These are phyloP conservation scores for Aricia agestis DNA, from an alignment of 1,140 invertebrate species.

Conservation along the genomic window DNA sequence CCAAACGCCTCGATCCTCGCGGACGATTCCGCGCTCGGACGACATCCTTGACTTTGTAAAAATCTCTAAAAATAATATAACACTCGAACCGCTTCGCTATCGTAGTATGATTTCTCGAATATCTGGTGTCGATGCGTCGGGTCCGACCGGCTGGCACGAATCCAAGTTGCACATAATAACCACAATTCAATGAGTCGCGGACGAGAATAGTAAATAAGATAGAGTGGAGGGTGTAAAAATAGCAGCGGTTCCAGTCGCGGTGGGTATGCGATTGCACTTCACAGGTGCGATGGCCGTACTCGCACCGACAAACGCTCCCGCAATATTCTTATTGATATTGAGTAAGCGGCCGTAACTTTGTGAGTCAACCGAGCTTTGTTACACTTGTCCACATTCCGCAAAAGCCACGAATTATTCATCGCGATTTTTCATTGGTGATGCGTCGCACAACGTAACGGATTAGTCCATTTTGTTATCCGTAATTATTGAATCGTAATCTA, in stretches of 20 bases:
- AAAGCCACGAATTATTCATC: neutral
- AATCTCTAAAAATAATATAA: constrained; percentile 30
- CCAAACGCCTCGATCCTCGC: too few species aligned
- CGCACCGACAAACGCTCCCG: constrained; percentile 29
- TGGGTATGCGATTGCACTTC: constrained; percentile 59
- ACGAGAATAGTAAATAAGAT: constrained; percentile 76
- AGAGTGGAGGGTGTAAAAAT: constrained; percentile 72
- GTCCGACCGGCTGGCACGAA: constrained; percentile 60
- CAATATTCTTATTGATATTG: constrained; percentile 19
- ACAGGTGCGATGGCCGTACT: constrained; percentile 63
- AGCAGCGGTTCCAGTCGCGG: constrained; percentile 66
- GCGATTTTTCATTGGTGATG: neutral
- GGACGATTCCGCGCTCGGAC: neutral
- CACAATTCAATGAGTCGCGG: constrained; percentile 74
- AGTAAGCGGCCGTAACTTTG: constrained; percentile 2
- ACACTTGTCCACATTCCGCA: neutral
- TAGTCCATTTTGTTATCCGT: neutral
- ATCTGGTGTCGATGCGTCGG: constrained; percentile 65
- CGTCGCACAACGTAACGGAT: neutral
- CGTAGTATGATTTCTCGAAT: constrained; percentile 63
- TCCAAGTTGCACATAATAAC: constrained; percentile 75
- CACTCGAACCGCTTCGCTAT: constrained; percentile 38
- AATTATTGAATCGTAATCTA: constrained; percentile 49
- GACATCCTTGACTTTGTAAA: constrained; percentile 50
- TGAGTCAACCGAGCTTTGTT: constrained; percentile 1